Conservation (phyloP, 1,140 invertebrate genomes). For the Maconellicoccus hirsutus region DNA sequence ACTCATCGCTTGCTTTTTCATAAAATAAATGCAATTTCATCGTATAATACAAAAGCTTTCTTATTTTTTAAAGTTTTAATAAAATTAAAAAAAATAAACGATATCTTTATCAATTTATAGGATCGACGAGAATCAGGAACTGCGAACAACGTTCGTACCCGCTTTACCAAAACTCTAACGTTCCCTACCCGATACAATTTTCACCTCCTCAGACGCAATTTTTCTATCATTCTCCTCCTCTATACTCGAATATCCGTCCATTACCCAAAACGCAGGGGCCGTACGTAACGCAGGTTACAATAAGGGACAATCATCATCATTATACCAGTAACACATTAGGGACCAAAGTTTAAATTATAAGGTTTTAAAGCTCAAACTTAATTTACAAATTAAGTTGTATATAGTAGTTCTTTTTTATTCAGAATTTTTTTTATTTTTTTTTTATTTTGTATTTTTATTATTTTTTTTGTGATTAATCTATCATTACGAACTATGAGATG, state of each 20-base stretch:
- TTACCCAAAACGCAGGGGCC: constrained; percentile 37
- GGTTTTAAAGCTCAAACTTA: constrained; percentile 10
- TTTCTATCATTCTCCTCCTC: constrained; percentile 33
- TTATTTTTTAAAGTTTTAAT: no score
- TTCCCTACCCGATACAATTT: constrained; percentile 24
- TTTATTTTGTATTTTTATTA: neutral
- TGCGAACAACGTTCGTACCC: constrained; percentile 29
- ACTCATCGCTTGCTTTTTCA: no score
- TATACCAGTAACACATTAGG: constrained; percentile 22
- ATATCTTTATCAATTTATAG: constrained; percentile 24
- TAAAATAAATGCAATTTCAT: no score
- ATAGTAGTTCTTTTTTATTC: neutral
- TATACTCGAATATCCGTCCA: constrained; percentile 34
- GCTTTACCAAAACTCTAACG: constrained; percentile 32
- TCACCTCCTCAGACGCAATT: constrained; percentile 25
- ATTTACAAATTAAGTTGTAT: neutral
- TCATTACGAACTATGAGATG: no score
- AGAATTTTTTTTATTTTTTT: neutral
- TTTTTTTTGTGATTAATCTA: neutral
- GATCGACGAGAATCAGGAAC: constrained; percentile 27
- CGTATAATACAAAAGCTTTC: no score
- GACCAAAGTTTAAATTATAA: constrained; percentile 19
- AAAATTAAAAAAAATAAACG: no score
- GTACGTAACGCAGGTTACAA: constrained; percentile 45
- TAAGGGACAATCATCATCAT: constrained; percentile 33